Evolutionary conservation across 1,140 invertebrate species (phyloP).

Genomic region (Odontomachus brunneus): DNA sequence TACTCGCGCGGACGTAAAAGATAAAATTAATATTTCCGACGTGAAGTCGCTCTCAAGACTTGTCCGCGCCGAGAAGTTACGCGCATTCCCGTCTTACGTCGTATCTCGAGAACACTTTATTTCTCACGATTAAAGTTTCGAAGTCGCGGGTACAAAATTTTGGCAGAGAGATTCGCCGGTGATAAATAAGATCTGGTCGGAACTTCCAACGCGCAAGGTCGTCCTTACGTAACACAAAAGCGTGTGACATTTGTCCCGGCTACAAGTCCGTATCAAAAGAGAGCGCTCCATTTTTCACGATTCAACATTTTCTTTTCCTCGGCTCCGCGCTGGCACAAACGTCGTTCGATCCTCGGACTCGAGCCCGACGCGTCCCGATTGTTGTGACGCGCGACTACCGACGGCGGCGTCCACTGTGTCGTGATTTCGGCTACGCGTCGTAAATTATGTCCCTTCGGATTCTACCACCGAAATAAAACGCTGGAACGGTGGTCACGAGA

Average conservation of each 20-base stretch:
- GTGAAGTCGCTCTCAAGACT: slow-evolving; percentile 8
- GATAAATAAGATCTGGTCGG: slow-evolving; percentile 50
- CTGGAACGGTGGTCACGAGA: slow-evolving; percentile 13
- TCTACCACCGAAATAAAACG: slow-evolving; percentile 61
- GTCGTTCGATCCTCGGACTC: background rate
- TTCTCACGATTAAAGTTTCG: slow-evolving; percentile 41
- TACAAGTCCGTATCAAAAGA: slow-evolving; percentile 18
- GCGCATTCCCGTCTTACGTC: slow-evolving; percentile 7
- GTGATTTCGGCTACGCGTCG: slow-evolving; percentile 61
- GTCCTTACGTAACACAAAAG: slow-evolving; percentile 39
- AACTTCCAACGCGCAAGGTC: slow-evolving; percentile 37
- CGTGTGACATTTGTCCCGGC: slow-evolving; percentile 54
- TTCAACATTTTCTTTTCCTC: slow-evolving; percentile 35
- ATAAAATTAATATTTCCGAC: background rate
- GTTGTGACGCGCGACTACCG: slow-evolving; percentile 59
- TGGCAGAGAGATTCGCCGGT: slow-evolving; percentile 49
- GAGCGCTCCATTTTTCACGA: slow-evolving; percentile 27
- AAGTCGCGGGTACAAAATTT: slow-evolving; percentile 40
- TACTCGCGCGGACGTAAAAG: too few relatives aligned
- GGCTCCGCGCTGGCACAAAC: slow-evolving; percentile 10
- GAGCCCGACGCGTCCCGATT: slow-evolving; percentile 29
- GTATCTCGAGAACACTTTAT: slow-evolving; percentile 43
- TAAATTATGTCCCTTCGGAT: slow-evolving; percentile 72
- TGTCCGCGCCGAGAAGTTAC: slow-evolving; percentile 8
- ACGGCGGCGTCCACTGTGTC: slow-evolving; percentile 44